phyloP scores from a whole-genome alignment of 2,888 invertebrate species.

The Drosophila stalkeri region DNA sequence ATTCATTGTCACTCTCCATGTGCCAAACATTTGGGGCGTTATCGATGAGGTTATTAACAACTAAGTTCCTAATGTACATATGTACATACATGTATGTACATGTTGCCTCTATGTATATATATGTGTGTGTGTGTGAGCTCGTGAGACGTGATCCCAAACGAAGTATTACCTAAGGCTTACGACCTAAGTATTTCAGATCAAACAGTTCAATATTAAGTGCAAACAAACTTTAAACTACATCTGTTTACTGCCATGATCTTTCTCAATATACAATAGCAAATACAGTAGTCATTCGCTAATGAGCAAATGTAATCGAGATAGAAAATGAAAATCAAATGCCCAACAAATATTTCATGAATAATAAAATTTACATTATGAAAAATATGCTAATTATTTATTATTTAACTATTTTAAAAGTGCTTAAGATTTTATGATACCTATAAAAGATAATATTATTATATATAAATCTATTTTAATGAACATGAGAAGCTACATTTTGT shows the following conservation, averaged over 20 bases:
- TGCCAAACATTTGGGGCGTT: slow-evolving; percentile 35
- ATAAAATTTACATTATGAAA: background rate
- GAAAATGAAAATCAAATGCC: background rate
- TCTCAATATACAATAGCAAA: background rate
- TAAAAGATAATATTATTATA: background rate
- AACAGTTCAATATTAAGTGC: slow-evolving; percentile 8
- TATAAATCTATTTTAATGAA: background rate
- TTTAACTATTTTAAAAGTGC: background rate
- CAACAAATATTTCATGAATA: background rate
- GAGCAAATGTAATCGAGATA: too few relatives aligned
- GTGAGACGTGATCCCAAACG: slow-evolving; percentile 33
- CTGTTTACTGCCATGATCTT: slow-evolving; percentile 14
- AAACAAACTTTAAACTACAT: slow-evolving; percentile 1
- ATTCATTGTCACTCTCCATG: slow-evolving; percentile 13
- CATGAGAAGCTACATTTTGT: background rate
- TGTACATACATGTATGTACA: background rate
- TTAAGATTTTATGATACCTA: background rate
- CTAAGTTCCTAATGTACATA: slow-evolving; percentile 18
- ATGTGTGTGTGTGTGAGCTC: slow-evolving; percentile 19
- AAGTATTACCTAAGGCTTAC: slow-evolving; percentile 10
- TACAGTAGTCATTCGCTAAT: background rate
- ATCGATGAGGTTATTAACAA: slow-evolving; percentile 61
- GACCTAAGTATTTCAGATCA: slow-evolving; percentile 1
- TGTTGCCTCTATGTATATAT: background rate
- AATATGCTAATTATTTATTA: background rate